Conservation (phyloP, 2,113 vertebrate genomes). For the Ochotona curzoniae region DNA sequence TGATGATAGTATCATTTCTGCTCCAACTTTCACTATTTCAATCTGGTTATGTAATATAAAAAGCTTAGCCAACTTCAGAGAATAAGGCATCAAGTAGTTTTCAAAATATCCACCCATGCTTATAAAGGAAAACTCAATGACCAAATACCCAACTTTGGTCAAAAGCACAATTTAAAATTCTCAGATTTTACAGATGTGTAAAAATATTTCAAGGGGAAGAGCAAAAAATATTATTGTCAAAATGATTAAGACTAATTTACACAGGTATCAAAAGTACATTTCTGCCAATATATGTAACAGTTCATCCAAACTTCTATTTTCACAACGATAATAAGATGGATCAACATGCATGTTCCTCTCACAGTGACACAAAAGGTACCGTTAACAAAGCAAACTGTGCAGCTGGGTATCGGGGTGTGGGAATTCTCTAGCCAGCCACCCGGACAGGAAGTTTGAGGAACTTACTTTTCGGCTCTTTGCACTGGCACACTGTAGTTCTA, state of each 20-base stretch:
- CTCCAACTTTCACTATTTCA: neutral
- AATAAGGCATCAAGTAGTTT: neutral
- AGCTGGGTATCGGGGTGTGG: neutral
- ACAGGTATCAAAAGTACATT: neutral
- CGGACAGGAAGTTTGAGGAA: neutral
- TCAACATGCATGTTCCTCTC: neutral
- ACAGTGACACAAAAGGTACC: neutral
- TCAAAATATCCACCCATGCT: neutral
- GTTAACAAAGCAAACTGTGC: neutral
- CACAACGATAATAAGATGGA: neutral
- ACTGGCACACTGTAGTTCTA: neutral
- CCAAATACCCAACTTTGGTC: neutral
- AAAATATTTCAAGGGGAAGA: neutral
- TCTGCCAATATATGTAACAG: neutral
- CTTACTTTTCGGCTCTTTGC: neutral
- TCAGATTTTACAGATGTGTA: neutral
- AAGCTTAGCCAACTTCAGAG: constrained; percentile 3
- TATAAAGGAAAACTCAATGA: neutral
- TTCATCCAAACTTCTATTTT: neutral
- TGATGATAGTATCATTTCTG: neutral
- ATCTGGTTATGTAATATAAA: neutral
- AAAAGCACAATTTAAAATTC: constrained; percentile 34
- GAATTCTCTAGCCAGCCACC: neutral
- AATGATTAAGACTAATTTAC: neutral
- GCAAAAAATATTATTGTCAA: neutral